Base-by-base conservation (phyloP, 2,888 invertebrate species). In the Lagria hirta region DNA sequence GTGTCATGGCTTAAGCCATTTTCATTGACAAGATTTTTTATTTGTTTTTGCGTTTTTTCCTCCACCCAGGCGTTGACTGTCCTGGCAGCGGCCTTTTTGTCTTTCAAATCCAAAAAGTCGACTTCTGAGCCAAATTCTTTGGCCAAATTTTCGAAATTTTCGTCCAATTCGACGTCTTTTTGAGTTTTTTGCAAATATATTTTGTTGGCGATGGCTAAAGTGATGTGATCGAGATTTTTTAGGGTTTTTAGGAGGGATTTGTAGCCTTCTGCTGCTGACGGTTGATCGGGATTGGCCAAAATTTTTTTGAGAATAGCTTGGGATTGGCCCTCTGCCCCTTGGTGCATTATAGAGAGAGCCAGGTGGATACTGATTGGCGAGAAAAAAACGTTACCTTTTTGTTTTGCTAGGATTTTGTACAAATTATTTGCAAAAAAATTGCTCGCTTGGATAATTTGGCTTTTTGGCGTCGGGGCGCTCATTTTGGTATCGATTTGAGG, bases 11-110 rank as follows among this genome's bases (percentile, higher is more conserved):
- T 22, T 5, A 30, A 21, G 11, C 10, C 23, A 5, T 22, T 4
- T 1, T 78, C 8, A 1, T 75, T 66, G 26, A 96, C 68, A 1
- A 96, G 73, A 55, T 91, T 75, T 51, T 81, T 80, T 37, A 96
- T 94, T 65, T 84, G 88, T 3, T 84, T 71, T 38, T 86, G 82
- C 0, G 95, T 96, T 60, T 86, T 78, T 6, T 77, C 66, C 60
- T 82, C 81, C 26, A 83, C 88, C 88, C 92, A 93, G 15, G 69
- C 57, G 63, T 95, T 96, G 26, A 96, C 90, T 0, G 62, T 66
- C 3, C 65, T 48, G 1, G 79, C 74, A 1, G 79, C 74, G 12
- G 64, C 68, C 1, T 58, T 57, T 1, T 75, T 66, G 11, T 77
- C 54, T 0, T 41, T 53, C 52, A 90, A 89, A 59, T 87, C 67